Conservation (phyloP, 2,113 vertebrate species). For the Grantiella picta region DNA sequence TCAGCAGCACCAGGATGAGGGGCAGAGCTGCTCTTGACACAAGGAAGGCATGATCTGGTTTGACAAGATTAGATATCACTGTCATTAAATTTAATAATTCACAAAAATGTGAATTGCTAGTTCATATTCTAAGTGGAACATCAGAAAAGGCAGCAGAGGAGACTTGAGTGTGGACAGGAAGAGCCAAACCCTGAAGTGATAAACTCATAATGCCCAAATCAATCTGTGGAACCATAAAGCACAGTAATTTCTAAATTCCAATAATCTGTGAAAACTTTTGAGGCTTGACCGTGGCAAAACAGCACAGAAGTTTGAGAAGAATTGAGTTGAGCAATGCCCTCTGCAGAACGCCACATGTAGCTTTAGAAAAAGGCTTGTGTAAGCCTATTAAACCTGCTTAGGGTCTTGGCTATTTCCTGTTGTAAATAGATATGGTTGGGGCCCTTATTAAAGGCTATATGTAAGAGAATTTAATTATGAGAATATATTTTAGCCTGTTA, state of each 20-base stretch:
- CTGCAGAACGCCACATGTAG: neutral
- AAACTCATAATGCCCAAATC: neutral
- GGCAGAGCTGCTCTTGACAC: neutral
- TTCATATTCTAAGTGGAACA: neutral
- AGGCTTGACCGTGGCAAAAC: neutral
- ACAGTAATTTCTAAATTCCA: neutral
- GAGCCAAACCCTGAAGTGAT: neutral
- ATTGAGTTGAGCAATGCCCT: neutral
- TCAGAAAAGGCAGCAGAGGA: neutral
- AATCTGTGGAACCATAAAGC: neutral
- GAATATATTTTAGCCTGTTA: neutral
- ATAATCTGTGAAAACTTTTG: neutral
- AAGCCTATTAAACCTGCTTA: neutral
- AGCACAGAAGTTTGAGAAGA: neutral
- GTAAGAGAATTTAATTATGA: neutral
- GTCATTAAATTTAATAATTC: neutral
- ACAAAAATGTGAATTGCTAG: neutral
- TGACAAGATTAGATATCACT: neutral
- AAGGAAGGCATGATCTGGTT: neutral
- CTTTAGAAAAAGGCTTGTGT: neutral
- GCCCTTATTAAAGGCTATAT: neutral
- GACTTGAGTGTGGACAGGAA: neutral
- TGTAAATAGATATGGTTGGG: neutral
- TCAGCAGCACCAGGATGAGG: neutral
- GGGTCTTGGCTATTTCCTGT: neutral